Conservation (phyloP, 2,797 vertebrate genomes). For the Mus caroli region DNA sequence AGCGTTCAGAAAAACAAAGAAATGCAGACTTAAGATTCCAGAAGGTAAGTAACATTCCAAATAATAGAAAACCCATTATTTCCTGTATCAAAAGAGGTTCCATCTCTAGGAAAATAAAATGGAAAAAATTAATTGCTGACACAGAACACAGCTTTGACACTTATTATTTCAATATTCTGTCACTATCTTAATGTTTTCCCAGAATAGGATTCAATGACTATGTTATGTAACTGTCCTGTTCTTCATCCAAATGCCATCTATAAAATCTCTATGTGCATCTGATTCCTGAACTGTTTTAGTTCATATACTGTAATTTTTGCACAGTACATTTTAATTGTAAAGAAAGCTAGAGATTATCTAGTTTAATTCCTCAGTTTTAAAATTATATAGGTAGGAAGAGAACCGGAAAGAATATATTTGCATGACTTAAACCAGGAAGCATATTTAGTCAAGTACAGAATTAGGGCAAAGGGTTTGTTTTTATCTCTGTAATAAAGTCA, state of each 20-base stretch:
- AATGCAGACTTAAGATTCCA: conserved; percentile 62
- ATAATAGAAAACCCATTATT: conserved; percentile 68
- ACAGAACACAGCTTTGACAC: background rate
- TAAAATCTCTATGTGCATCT: conserved; percentile 50
- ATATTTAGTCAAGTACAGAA: conserved; percentile 24
- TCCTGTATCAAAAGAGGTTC: conserved; percentile 26
- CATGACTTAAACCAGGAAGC: conserved; percentile 21
- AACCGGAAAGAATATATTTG: conserved; percentile 3
- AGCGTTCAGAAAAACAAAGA: conserved; percentile 59
- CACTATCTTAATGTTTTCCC: background rate
- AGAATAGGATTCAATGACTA: conserved; percentile 56
- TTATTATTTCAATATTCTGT: conserved; percentile 66
- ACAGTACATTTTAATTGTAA: conserved; percentile 61
- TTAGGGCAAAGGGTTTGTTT: background rate
- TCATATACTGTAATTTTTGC: conserved; percentile 35
- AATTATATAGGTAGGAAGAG: conserved; percentile 14
- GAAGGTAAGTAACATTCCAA: conserved; percentile 67
- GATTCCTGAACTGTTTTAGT: conserved; percentile 58
- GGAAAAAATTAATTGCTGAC: conserved; percentile 52
- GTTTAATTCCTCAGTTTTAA: conserved; percentile 62
- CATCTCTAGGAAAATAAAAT: conserved; percentile 61
- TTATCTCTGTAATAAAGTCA: background rate
- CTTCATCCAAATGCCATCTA: conserved; percentile 66
- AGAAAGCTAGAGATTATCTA: conserved; percentile 54
- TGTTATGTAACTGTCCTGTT: conserved; percentile 65